phyloP scores from a whole-genome alignment of 1,140 invertebrate species.

The Drosophila kurseongensis region DNA sequence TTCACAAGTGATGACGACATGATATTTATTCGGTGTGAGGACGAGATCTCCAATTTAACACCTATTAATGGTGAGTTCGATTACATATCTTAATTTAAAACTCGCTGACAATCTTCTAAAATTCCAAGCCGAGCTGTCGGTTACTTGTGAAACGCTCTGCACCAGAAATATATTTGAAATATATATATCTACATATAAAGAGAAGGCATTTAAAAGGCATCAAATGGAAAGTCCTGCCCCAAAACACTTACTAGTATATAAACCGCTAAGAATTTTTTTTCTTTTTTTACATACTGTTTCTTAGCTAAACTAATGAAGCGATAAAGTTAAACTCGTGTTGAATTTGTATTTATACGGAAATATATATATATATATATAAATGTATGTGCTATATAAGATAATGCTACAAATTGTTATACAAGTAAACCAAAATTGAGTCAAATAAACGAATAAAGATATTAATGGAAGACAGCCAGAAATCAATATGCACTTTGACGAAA shows the following conservation, averaged over 20 bases:
- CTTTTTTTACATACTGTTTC: constrained; percentile 35
- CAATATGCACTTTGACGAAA: constrained; percentile 31
- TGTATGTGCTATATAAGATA: constrained; percentile 58
- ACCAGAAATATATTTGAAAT: too few species aligned
- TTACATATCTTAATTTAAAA: constrained; percentile 23
- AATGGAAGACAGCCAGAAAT: constrained; percentile 32
- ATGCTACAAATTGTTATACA: constrained; percentile 78
- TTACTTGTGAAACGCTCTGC: constrained; percentile 33
- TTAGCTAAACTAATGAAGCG: constrained; percentile 18
- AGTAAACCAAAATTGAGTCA: constrained; percentile 50
- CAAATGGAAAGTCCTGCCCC: constrained; percentile 12
- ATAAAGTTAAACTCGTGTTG: constrained; percentile 61
- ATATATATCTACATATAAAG: not conserved
- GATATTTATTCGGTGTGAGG: not conserved
- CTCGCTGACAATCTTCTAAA: constrained; percentile 21
- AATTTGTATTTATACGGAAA: constrained; percentile 70
- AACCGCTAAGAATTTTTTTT: constrained; percentile 11
- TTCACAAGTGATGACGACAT: constrained; percentile 7
- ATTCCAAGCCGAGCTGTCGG: not conserved
- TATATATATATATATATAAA: constrained; percentile 32
- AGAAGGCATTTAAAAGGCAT: constrained; percentile 33
- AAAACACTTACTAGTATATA: constrained; percentile 16
- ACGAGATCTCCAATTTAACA: not conserved
- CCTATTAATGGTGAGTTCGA: constrained; percentile 1
- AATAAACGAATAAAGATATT: constrained; percentile 24